Conservation (phyloP, 2,888 invertebrate species). For the Neoscelio sp. region DNA sequence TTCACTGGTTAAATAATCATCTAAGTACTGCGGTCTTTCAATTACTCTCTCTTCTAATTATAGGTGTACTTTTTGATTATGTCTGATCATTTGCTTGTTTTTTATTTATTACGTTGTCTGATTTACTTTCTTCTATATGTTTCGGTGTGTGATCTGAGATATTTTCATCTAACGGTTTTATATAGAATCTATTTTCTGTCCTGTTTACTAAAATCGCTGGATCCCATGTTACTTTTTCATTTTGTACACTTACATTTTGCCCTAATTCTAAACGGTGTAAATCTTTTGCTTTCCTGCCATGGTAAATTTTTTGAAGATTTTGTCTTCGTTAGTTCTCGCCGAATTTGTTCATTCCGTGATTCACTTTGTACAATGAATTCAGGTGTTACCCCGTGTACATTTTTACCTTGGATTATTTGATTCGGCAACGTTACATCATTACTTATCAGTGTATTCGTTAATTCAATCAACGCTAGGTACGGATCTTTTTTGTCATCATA, state of each 20-base stretch:
- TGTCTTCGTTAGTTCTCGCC: no score
- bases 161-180: no score
- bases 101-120: no score
- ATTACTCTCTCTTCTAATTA: no score
- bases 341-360: no score
- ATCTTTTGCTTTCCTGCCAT: constrained; percentile 41
- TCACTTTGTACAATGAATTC: constrained; percentile 17
- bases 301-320: constrained; percentile 29
- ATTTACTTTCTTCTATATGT: no score
- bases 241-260: constrained; percentile 40
- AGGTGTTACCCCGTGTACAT: constrained; percentile 47
- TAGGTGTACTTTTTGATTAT: no score
- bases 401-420: constrained; percentile 57
- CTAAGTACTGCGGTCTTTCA: no score
- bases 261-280: constrained; percentile 19
- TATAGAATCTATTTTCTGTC: constrained; percentile 37
- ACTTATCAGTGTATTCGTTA: constrained; percentile 67
- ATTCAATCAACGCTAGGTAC: constrained; percentile 61
- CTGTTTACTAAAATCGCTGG: constrained; percentile 17
- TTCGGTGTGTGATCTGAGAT: no score
- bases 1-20: no score
- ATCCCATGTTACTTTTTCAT: constrained; percentile 41
- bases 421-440: constrained; percentile 57
- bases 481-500: constrained; percentile 54
- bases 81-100: no score